Percentiles rank a stretch among this genome's conserved stretches.
phyloP scores from a whole-genome alignment of 2,113 vertebrate genomes.

The Corythoichthys haematopterus region DNA sequence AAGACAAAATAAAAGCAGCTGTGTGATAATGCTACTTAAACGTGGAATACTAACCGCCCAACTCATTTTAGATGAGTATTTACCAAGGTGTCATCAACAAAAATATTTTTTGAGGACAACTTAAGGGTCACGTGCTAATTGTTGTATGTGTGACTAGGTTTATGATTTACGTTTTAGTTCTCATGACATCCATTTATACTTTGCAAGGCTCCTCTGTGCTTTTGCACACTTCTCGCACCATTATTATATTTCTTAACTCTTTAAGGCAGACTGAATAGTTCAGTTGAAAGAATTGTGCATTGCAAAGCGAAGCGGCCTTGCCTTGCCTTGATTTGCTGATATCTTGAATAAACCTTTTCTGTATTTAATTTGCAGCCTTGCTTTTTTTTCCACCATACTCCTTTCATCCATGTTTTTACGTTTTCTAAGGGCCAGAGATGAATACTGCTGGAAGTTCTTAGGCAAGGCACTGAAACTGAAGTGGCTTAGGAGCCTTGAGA shows the following conservation, averaged over 20 bases:
- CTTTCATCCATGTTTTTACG: constrained; percentile 20
- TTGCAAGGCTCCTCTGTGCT: neutral
- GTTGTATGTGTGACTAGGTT: neutral
- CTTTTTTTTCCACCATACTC: constrained; percentile 10
- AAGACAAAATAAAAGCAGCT: neutral
- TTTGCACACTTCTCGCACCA: no score
- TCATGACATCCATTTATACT: neutral
- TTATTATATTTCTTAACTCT: constrained; percentile 1
- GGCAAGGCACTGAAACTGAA: constrained; percentile 42
- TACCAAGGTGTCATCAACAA: neutral
- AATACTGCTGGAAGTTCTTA: constrained; percentile 36
- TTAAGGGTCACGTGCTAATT: neutral
- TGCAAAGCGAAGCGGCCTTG: neutral
- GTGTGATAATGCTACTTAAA: neutral
- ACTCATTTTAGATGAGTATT: neutral
- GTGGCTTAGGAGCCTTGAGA: constrained; percentile 54
- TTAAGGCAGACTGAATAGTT: neutral
- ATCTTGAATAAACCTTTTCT: constrained; percentile 46
- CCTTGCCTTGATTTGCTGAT: constrained; percentile 41
- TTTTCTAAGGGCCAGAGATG: constrained; percentile 27
- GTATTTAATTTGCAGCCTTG: constrained; percentile 43
- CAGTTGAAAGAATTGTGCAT: constrained; percentile 1
- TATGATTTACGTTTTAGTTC: neutral
- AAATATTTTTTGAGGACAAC: neutral
- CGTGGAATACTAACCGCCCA: neutral